These are phyloP conservation scores for Lepidothrix coronata DNA, from an alignment of 2,113 vertebrate genomes.

Conservation along the genomic window DNA sequence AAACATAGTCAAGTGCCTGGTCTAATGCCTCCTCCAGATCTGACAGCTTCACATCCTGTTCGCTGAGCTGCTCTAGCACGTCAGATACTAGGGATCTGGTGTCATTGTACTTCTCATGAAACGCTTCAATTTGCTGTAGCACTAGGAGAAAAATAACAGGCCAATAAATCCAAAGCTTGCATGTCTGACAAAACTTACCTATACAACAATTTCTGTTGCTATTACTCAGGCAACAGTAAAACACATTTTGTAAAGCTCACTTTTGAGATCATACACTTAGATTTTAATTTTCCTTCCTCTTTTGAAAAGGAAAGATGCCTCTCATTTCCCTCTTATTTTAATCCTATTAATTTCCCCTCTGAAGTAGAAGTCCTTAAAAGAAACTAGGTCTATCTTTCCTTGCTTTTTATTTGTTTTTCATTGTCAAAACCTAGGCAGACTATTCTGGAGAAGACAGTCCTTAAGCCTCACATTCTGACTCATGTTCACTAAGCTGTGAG, in stretches of 20 bases:
- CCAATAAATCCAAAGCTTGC: not conserved
- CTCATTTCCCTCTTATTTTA: not conserved
- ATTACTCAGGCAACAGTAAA: not conserved
- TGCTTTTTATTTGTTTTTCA: not conserved
- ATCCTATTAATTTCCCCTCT: not conserved
- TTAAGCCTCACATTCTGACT: not conserved
- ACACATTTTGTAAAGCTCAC: not conserved
- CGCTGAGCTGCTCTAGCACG: conserved; percentile 77
- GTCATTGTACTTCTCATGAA: conserved; percentile 81
- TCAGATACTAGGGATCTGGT: conserved; percentile 79
- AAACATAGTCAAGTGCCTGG: conserved; percentile 68
- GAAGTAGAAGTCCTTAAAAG: not conserved
- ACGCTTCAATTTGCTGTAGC: conserved; percentile 75
- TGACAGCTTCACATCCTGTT: conserved; percentile 77
- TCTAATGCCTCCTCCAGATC: conserved; percentile 78
- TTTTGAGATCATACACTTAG: not conserved
- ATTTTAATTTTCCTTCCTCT: not conserved
- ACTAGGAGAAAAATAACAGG: conserved; percentile 67
- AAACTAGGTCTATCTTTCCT: not conserved
- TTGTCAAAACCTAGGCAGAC: not conserved
- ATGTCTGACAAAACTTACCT: not conserved
- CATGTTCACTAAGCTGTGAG: not conserved
- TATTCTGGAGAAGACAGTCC: not conserved
- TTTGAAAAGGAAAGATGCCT: not conserved
- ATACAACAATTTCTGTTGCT: not conserved